Evolutionary conservation across 2,113 vertebrate species (phyloP).

Genomic region (Lycaon pictus): DNA sequence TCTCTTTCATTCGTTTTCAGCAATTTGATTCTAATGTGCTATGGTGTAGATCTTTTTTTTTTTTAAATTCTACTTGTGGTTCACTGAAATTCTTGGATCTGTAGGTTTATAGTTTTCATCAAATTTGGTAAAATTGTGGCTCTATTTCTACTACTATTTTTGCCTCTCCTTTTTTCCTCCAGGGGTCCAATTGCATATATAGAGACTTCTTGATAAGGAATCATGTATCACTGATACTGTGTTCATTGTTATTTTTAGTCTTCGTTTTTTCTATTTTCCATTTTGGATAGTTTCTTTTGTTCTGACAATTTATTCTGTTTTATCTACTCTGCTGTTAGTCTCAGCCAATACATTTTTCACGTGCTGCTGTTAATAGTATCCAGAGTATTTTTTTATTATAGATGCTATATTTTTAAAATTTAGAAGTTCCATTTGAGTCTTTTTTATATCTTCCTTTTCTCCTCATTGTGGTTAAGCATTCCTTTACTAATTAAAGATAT

Average conservation of each 20-base stretch:
- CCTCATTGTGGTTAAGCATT: neutral
- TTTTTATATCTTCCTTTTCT: neutral
- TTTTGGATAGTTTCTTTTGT: neutral
- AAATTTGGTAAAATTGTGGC: neutral
- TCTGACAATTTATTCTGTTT: neutral
- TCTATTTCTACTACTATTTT: neutral
- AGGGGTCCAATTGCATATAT: neutral
- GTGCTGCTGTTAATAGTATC: neutral
- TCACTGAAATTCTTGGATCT: neutral
- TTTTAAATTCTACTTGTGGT: neutral
- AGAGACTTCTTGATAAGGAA: neutral
- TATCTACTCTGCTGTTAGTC: neutral
- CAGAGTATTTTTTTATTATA: neutral
- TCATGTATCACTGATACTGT: neutral
- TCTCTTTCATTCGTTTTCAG: neutral
- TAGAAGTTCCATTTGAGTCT: neutral
- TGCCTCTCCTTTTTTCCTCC: neutral
- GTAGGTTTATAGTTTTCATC: neutral
- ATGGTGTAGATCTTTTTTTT: too few relatives aligned
- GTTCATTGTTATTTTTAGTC: neutral
- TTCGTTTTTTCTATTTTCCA: neutral
- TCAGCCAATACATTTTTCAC: neutral
- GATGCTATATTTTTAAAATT: neutral
- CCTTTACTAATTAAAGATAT: neutral
- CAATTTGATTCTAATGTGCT: neutral